Base-by-base conservation (phyloP, 2,888 invertebrate genomes). In the Amorpha juglandis region DNA sequence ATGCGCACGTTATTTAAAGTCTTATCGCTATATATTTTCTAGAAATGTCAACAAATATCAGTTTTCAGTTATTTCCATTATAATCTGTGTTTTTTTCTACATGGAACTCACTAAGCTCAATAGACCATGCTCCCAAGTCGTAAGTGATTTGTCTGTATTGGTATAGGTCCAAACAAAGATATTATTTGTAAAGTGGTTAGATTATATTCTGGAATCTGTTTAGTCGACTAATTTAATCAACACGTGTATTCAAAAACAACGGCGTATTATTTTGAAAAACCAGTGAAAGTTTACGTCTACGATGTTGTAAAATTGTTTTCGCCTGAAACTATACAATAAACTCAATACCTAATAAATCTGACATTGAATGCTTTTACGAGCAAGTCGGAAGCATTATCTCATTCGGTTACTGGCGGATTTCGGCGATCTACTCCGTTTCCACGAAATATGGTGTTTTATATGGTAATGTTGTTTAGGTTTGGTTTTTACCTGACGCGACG, bases 291-390 rank as follows among this genome's bases (percentile, higher is more conserved):
- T 69, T 69, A 70, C 64, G 68, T 63, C 62, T 62, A 50, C 64
- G 65, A 63, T 62, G 68, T 67, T 74, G 75, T 77, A 74, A 81
- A 78, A 75, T 73, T 76, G 72, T 77, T 79, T 71, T 69, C 64
- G 63, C 55, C 75, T 74, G 71, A 75, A 74, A 72, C 68, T 64
- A 58, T 70, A 71, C 69, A 75, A 76, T 70, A 73, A 71, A 71
- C 72, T 78, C 72, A 74, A 78, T 77, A 74, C 71, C 68, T 69
- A 75, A 78, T 81, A 81, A 81, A 82, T 77, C 74, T 74, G 58
- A 58, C 51, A 64, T 69, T 69, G 73, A 67, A 66, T 71, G 68
- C 68, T 68, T 82, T 82, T 79, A 79, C 74, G 78, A 78, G 69
- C 69, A 53, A 12, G 45, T 19, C 47, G 19, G 45, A 52, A 52